Percentiles rank a stretch among this genome's conserved stretches.
These are phyloP conservation scores for Hypolimnas misippus DNA, from an alignment of 2,888 invertebrate genomes.

Conservation along the genomic window DNA sequence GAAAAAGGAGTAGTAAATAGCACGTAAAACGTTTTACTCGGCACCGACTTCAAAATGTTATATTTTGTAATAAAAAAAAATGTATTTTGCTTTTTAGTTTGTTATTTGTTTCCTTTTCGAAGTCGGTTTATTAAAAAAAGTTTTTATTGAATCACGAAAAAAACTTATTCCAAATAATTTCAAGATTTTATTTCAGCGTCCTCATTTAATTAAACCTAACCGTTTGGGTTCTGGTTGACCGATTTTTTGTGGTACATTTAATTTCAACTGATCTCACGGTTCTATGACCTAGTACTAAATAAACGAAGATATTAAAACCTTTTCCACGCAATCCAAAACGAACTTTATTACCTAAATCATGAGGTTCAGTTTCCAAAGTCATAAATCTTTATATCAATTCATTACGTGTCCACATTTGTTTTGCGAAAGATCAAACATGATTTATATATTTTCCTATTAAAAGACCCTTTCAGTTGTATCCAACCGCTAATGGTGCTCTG, in stretches of 20 bases:
- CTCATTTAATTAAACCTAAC: background rate
- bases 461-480: constrained; percentile 22
- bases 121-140: no score
- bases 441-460: constrained; percentile 11
- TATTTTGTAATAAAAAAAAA: no score
- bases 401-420: constrained; percentile 4
- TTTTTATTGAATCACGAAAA: no score
- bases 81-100: no score
- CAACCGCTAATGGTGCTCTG: constrained; percentile 19
- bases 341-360: background rate
- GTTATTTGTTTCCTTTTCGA: no score
- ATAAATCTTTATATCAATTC: constrained; percentile 10
- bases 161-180: background rate
- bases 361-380: background rate
- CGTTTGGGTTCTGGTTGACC: background rate
- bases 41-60: no score
- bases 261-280: constrained; percentile 18
- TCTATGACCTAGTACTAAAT: constrained; percentile 15
- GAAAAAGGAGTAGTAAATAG: no score
- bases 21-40: no score
- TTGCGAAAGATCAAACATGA: constrained; percentile 18
- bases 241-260: constrained; percentile 9
- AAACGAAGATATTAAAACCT: constrained; percentile 17
- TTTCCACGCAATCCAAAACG: background rate
- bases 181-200: background rate